Evolutionary conservation across 2,888 invertebrate genomes (phyloP), one percentile per base, ranked within the genome.

Genomic region (Callinectes sapidus): DNA sequence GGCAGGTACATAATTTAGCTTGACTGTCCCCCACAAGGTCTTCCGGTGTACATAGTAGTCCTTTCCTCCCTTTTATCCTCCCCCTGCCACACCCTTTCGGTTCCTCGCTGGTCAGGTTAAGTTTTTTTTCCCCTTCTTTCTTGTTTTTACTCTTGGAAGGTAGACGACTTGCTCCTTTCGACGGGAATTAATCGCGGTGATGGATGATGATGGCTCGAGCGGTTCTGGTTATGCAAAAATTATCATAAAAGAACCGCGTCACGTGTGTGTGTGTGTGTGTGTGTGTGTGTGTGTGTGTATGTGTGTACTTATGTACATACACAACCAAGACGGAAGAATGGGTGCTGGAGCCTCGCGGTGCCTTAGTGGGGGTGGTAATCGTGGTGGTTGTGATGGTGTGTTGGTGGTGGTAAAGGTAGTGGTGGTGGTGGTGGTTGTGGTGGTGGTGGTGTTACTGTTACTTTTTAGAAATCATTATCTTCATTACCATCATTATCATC

Each of bases 121-220:
- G 23, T n/a, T 35, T 81, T 32, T 35, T 32, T 32, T 16, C 35
- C 35, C 28, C 23, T 55, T 55, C 61, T 23, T 61, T 61, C 16
- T 61, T 61, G 61, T 61, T 71, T 71, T 32, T 81, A 35, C 81
- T 81, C 81, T 35, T 35, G 81, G 81, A 81, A 81, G 81, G 81
- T 81, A 81, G 35, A 81, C 32, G 32, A 81, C 81, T 35, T 16
- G 16, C 32, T 10, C 13, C 35, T 81, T 35, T 81, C 32, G 81
- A 81, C 61, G 81, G 28, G 32, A 81, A 81, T 35, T 16, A 81
- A 81, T 81, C 81, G 35, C 32, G 13, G 28, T 81, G 81, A 81
- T 81, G 81, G 81, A 81, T 81, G 35, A 35, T 81, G 28, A 81
- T 81, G 32, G 81, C 14, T 81, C 32, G 81, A 81, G 81, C 81